These are phyloP conservation scores for Pegoplata infirma DNA, from an alignment of 2,888 invertebrate species.

Conservation along the genomic window DNA sequence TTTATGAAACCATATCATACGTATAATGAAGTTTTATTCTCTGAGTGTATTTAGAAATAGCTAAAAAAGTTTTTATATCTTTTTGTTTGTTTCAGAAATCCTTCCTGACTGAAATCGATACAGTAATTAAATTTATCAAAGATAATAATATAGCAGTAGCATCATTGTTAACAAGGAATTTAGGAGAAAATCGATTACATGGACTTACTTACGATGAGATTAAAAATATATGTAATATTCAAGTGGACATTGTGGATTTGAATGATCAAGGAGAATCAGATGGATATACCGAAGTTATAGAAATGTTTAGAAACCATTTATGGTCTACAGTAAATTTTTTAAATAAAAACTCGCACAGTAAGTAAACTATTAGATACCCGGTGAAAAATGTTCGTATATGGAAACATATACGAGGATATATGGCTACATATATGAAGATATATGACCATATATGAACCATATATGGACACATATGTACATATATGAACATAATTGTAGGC, in stretches of 20 bases:
- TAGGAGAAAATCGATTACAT: conserved; percentile 61
- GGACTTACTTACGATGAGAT: conserved; percentile 66
- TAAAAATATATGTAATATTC: conserved; percentile 59
- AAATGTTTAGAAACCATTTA: conserved; percentile 66
- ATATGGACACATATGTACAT: too few relatives aligned
- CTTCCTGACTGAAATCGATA: conserved; percentile 32
- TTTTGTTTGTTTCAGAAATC: conserved; percentile 34
- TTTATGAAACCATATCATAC: too few relatives aligned
- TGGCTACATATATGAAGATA: too few relatives aligned
- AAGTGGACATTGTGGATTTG: conserved; percentile 63
- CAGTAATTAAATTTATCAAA: conserved; percentile 62
- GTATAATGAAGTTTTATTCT: too few relatives aligned
- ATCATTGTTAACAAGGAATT: conserved; percentile 64
- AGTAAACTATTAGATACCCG: too few relatives aligned
- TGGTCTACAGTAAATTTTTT: conserved; percentile 65
- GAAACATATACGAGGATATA: too few relatives aligned
- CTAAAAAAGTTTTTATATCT: too few relatives aligned
- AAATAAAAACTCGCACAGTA: conserved; percentile 17
- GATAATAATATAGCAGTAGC: conserved; percentile 65
- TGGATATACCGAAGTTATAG: conserved; percentile 66
- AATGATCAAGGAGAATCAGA: conserved; percentile 54
- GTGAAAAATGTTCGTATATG: too few relatives aligned
- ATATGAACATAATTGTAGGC: too few relatives aligned
- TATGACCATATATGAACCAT: too few relatives aligned
- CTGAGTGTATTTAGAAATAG: too few relatives aligned